Conservation (phyloP, 2,113 vertebrate genomes). For the Caretta caretta region DNA sequence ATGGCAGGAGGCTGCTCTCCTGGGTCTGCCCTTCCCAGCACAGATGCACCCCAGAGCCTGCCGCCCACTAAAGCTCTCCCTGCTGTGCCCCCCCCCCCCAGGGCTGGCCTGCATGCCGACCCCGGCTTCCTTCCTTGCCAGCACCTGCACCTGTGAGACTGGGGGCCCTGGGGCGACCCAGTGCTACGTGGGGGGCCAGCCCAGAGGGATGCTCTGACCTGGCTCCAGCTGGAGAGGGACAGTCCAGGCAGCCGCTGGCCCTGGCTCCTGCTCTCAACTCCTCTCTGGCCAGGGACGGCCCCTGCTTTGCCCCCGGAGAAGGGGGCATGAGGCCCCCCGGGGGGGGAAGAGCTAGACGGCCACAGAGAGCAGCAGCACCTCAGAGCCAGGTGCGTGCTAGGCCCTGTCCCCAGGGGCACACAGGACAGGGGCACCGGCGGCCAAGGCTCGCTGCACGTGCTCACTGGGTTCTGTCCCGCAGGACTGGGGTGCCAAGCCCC, state of each 20-base stretch:
- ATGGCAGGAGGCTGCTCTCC: background rate
- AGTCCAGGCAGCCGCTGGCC: background rate
- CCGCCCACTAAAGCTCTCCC: background rate
- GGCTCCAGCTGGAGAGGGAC: too few relatives aligned
- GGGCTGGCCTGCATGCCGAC: too few relatives aligned
- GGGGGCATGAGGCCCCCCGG: background rate
- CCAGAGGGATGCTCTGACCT: background rate
- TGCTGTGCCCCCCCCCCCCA: background rate
- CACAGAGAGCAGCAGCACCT: background rate
- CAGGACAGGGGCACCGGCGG: background rate
- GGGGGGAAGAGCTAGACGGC: background rate
- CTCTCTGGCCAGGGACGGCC: background rate
- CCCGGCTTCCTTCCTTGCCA: too few relatives aligned
- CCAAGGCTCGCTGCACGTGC: background rate
- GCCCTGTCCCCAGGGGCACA: background rate
- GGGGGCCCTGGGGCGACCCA: too few relatives aligned
- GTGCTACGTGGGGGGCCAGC: too few relatives aligned
- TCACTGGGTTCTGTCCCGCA: background rate
- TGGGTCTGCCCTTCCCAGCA: background rate
- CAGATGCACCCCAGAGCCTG: background rate
- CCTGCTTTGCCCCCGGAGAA: background rate
- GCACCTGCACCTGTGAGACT: too few relatives aligned
- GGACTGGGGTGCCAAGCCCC: background rate
- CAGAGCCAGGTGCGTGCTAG: background rate
- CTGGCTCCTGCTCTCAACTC: background rate